phyloP scores from a whole-genome alignment of 2,888 invertebrate species.

The Apodemia zela region DNA sequence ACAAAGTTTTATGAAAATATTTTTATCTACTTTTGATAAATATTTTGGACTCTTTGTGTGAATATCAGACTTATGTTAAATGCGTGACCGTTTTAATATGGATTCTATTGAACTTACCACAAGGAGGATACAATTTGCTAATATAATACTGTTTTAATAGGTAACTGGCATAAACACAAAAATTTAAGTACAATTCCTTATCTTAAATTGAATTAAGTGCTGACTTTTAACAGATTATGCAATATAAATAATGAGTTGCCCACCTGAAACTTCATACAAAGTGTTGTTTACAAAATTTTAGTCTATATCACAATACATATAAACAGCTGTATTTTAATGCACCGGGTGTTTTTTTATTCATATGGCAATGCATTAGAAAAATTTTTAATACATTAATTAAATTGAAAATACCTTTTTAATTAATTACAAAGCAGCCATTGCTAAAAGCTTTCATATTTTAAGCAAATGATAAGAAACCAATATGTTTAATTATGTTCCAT shows the following conservation, averaged over 20 bases:
- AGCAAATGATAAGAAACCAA: background rate
- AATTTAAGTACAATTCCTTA: too few relatives aligned
- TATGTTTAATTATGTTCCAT: background rate
- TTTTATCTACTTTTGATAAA: background rate
- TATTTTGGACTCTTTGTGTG: background rate
- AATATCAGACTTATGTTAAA: background rate
- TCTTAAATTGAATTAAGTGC: background rate
- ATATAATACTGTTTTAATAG: too few relatives aligned
- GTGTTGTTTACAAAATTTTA: background rate
- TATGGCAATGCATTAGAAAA: background rate
- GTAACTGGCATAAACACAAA: too few relatives aligned
- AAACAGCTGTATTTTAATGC: background rate
- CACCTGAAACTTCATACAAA: too few relatives aligned
- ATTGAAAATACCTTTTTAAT: background rate
- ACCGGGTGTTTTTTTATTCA: background rate
- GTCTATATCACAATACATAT: too few relatives aligned
- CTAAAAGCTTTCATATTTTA: background rate
- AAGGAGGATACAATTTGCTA: background rate
- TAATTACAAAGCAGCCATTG: background rate
- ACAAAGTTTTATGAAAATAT: slow-evolving; percentile 10
- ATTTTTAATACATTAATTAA: background rate
- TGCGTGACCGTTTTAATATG: background rate
- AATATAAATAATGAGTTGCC: background rate
- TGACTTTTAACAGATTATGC: too few relatives aligned
- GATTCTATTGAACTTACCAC: background rate